Evolutionary conservation across 2,113 vertebrate genomes (phyloP).

Genomic region (Candoia aspera): DNA sequence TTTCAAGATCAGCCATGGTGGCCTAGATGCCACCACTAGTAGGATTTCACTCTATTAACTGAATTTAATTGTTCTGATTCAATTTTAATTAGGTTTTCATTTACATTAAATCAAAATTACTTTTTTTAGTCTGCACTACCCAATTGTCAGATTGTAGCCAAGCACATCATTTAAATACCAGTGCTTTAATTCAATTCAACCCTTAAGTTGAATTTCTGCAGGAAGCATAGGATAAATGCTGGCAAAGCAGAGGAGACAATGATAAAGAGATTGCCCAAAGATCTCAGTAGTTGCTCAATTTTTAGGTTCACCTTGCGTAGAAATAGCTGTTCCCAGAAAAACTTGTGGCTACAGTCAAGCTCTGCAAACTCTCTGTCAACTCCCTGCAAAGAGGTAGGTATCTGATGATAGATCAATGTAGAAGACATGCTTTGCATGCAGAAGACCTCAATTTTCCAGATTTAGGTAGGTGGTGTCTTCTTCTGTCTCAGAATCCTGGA

Average conservation of each 20-base stretch:
- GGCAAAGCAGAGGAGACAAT: not conserved
- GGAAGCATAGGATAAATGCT: not conserved
- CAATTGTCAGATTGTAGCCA: not conserved
- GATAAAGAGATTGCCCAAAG: not conserved
- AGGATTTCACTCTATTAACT: not conserved
- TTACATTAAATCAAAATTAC: not conserved
- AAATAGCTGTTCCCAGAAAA: not conserved
- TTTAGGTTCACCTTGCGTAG: not conserved
- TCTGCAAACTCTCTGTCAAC: not conserved
- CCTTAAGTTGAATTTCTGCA: not conserved
- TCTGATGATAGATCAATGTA: not conserved
- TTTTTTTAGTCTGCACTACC: not conserved
- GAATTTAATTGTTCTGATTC: not conserved
- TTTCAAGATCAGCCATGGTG: too few relatives aligned
- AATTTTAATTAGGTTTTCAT: not conserved
- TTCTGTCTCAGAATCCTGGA: not conserved
- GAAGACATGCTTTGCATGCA: not conserved
- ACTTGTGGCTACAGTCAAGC: not conserved
- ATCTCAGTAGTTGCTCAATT: not conserved
- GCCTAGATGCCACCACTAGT: not conserved
- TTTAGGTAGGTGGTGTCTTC: not conserved
- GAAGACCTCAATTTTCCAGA: not conserved
- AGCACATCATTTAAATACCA: not conserved
- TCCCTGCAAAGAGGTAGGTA: not conserved
- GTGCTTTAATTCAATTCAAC: not conserved